A percentile compares a stretch with the other conserved stretches of the same genome.
phyloP scores from a whole-genome alignment of 2,113 vertebrate genomes.

The Trematomus loennbergii region DNA sequence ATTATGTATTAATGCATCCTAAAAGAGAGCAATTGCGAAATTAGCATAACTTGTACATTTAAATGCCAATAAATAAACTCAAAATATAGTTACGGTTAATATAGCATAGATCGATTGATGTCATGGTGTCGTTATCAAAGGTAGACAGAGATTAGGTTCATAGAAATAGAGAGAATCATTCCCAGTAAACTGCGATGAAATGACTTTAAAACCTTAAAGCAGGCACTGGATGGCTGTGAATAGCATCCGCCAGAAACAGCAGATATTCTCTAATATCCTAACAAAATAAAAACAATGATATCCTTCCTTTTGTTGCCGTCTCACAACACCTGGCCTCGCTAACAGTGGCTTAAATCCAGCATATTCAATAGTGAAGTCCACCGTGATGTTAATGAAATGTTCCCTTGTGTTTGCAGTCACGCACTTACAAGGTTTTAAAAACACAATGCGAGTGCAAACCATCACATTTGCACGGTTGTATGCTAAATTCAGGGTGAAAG shows the following conservation, averaged over 20 bases:
- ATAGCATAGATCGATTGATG: too few species aligned
- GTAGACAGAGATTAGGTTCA: too few species aligned
- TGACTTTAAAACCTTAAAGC: neutral
- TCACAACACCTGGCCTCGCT: constrained; percentile 33
- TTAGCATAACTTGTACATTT: too few species aligned
- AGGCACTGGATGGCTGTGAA: constrained; percentile 4
- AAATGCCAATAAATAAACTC: too few species aligned
- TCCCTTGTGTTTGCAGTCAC: constrained; percentile 45
- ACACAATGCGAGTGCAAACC: constrained; percentile 15
- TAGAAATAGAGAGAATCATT: too few species aligned
- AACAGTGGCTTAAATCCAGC: constrained; percentile 30
- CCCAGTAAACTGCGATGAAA: too few species aligned
- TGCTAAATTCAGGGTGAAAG: neutral
- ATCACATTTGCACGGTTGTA: neutral
- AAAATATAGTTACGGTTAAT: too few species aligned
- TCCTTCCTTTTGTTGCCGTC: constrained; percentile 1
- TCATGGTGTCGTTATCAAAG: too few species aligned
- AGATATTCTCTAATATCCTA: constrained; percentile 1
- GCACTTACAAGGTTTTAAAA: constrained; percentile 1
- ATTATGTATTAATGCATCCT: too few species aligned
- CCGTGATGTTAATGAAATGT: constrained; percentile 26
- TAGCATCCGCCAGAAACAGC: constrained; percentile 3
- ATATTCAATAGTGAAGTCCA: constrained; percentile 16
- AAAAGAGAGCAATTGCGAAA: too few species aligned
- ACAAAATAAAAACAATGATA: neutral